Evolutionary conservation across 2,113 vertebrate genomes (phyloP).

Genomic region (Phodopus roborovskii): DNA sequence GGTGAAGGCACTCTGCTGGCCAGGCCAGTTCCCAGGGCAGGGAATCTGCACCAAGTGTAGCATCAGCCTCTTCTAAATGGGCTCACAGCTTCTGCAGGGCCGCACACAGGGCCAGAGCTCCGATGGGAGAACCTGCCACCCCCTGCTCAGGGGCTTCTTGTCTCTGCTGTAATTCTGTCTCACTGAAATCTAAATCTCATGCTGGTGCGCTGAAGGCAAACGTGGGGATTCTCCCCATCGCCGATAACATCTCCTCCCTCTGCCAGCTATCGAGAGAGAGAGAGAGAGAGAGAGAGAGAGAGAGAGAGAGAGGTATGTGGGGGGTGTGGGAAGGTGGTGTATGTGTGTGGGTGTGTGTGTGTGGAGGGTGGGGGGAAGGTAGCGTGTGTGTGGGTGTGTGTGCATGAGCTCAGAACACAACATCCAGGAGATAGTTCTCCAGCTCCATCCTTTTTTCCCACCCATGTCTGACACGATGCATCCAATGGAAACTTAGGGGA

Average conservation of each 20-base stretch:
- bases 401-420: not conserved
- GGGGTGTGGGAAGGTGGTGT: too few species aligned
- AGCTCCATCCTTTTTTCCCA: not conserved
- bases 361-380: too few species aligned
- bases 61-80: not conserved
- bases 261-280: too few species aligned
- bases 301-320: too few species aligned
- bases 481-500: not conserved
- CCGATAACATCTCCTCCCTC: not conserved
- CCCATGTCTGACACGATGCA: not conserved
- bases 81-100: not conserved
- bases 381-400: not conserved
- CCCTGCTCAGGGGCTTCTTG: too few species aligned
- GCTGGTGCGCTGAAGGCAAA: not conserved
- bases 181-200: not conserved
- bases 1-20: not conserved
- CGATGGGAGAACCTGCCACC: not conserved
- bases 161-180: not conserved
- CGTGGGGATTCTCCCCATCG: not conserved
- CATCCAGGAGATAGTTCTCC: not conserved
- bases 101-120: not conserved
- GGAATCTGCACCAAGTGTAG: not conserved
- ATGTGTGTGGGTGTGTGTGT: not conserved
- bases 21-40: not conserved
- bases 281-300: too few species aligned